Conservation (phyloP, 2,888 invertebrate genomes). For the Cheilosia scutellata region DNA sequence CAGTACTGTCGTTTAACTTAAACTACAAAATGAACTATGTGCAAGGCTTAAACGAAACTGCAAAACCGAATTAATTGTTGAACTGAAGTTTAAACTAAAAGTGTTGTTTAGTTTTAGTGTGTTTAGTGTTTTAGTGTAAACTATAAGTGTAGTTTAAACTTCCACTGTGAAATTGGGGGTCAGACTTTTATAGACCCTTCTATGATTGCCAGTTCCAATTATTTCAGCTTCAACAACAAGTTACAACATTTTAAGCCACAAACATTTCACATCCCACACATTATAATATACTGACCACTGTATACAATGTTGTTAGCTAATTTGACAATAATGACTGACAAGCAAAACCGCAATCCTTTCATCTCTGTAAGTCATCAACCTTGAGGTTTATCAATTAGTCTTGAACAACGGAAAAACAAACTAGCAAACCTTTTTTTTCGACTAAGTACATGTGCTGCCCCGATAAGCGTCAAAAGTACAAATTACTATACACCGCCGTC, state of each 20-base stretch:
- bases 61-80: too few relatives aligned
- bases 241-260: constrained; percentile 2
- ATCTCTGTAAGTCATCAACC: constrained; percentile 4
- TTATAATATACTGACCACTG: neutral
- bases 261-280: neutral
- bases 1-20: too few relatives aligned
- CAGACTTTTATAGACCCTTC: neutral
- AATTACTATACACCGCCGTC: neutral
- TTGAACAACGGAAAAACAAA: neutral
- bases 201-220: neutral
- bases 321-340: constrained; percentile 8
- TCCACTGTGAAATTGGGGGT: too few relatives aligned
- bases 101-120: too few relatives aligned
- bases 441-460: neutral
- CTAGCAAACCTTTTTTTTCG: neutral
- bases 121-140: too few relatives aligned
- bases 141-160: too few relatives aligned
- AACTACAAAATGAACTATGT: too few relatives aligned
- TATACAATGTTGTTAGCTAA: neutral
- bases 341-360: neutral
- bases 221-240: neutral
- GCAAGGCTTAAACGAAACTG: too few relatives aligned
- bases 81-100: too few relatives aligned
- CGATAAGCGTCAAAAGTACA: neutral
- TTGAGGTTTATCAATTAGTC: constrained; percentile 7